Evolutionary conservation across 2,797 vertebrate genomes (phyloP).

Genomic region (Phoebastria nigripes): DNA sequence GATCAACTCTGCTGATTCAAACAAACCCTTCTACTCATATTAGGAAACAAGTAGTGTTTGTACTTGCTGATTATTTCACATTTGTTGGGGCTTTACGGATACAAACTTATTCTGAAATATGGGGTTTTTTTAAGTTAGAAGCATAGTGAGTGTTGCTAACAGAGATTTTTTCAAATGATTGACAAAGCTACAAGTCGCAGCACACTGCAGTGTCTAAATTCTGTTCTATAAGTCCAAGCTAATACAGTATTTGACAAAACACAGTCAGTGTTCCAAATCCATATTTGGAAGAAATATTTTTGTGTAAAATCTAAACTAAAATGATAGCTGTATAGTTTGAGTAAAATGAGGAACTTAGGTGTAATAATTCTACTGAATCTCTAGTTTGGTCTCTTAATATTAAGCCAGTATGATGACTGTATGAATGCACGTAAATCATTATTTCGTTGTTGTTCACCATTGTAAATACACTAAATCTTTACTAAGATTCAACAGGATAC

Average conservation of each 20-base stretch:
- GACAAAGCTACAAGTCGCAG: neutral
- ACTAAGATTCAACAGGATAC: neutral
- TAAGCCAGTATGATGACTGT: neutral
- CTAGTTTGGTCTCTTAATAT: neutral
- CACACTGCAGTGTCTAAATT: neutral
- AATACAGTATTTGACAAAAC: slow-evolving; percentile 30
- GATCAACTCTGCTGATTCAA: neutral
- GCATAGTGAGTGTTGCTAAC: neutral
- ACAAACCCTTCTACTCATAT: neutral
- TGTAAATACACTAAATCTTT: neutral
- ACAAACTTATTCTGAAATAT: neutral
- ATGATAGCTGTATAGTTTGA: neutral
- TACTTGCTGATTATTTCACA: neutral
- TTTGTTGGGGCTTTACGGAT: neutral
- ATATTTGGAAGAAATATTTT: neutral
- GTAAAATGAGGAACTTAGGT: neutral
- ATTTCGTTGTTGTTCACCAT: neutral
- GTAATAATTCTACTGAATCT: neutral
- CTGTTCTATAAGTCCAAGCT: neutral
- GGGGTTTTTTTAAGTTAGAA: neutral
- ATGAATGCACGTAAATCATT: rapidly evolving
- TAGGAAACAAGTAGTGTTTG: neutral
- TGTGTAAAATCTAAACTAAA: neutral
- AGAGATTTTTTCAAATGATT: neutral
- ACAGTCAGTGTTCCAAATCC: neutral